Base-by-base conservation (phyloP, 2,113 vertebrate genomes). In the Sitta europaea region DNA sequence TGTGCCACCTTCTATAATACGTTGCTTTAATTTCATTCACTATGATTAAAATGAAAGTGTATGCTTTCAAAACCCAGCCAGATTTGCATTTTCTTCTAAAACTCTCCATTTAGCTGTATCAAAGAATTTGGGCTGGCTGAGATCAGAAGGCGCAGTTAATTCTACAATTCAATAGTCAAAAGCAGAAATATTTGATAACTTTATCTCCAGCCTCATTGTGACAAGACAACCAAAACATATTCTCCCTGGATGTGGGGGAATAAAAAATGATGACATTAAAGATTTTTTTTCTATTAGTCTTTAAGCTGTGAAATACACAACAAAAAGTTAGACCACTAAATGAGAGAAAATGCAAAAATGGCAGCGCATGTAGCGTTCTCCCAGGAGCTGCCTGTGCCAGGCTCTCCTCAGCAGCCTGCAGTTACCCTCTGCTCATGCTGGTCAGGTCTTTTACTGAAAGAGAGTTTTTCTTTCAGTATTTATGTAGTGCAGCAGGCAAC, bases 401-500 rank as follows among this genome's bases (percentile, higher is more conserved):
- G 92, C 50, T 96, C 84, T 93, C 63, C 63, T 58, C 55, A 79
- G 94, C 92, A 97, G 77, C 76, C 88, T 79, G 53, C 79, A 71
- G 70, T 93, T 93, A 76, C 74, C 81, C 65, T 96, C 83, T 70
- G 70, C 27, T 97, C 96, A 92, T 90, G 86, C 96, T 96, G 95
- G 53, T 96, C 95, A 93, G 93, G 76, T 96, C 84, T 97, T 97
- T 94, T 43, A 94, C 94, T 50, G 27, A 67, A 80, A 86, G 94
- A 93, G 81, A 95, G 55, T 50, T 96, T 90, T 96, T 85, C 96
- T 96, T 94, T 95, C 89, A 85, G 78, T 97, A 89, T 98, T 97
- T 97, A 93, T 95, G 76, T 81, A 89, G 83, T 97, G 58, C 96
- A 96, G 94, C 95, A 92, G 81, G 96, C 89, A 95, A 95, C 93